Conservation (phyloP, 2,797 vertebrate species). For the Octomys mimax region DNA sequence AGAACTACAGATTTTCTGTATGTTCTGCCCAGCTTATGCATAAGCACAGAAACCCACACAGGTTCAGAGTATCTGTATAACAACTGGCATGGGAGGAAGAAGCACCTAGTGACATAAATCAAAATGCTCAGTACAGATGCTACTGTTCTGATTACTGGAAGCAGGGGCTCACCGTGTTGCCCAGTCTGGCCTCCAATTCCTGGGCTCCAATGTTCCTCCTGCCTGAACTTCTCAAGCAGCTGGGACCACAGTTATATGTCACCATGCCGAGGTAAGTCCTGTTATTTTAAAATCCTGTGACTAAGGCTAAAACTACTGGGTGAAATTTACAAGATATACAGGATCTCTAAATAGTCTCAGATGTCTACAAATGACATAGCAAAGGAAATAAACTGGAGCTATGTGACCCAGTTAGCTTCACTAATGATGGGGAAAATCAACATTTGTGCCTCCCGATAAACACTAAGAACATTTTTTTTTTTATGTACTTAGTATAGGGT, state of each 20-base stretch:
- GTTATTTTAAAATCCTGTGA: neutral
- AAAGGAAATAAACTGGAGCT: conserved; percentile 6
- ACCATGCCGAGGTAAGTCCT: neutral
- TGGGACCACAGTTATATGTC: neutral
- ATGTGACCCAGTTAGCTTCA: neutral
- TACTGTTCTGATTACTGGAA: neutral
- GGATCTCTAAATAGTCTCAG: neutral
- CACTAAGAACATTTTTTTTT: neutral
- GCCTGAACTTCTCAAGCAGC: neutral
- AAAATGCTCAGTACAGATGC: neutral
- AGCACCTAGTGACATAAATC: no score
- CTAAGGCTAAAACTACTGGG: neutral
- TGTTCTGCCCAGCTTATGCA: neutral
- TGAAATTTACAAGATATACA: conserved; percentile 4
- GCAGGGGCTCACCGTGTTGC: neutral
- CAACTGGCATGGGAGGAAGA: neutral
- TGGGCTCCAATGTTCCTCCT: neutral
- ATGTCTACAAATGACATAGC: conserved; percentile 9
- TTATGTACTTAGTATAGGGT: no score
- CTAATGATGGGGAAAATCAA: neutral
- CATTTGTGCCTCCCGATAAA: neutral
- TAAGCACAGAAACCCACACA: neutral
- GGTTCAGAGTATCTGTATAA: neutral
- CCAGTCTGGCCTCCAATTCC: neutral
- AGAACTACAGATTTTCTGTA: neutral